Evolutionary conservation across 2,888 invertebrate species (phyloP).

Genomic region (Mayetiola destructor): DNA sequence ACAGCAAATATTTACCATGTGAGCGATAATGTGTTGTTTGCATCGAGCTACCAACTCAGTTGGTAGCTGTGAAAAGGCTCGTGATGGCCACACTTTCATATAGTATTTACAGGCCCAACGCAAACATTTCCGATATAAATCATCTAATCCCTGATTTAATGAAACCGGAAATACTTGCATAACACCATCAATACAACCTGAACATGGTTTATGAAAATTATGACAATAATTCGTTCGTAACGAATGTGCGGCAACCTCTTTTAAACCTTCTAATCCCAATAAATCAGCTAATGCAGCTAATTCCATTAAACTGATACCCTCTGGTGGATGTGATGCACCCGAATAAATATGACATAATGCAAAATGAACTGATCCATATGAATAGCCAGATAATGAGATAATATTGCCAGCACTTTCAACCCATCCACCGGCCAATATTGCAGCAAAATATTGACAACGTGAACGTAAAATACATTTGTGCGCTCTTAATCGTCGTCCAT

Average conservation of each 20-base stretch:
- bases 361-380: conserved; percentile 76
- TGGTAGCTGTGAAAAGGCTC: conserved; percentile 73
- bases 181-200: conserved; percentile 72
- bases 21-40: conserved; percentile 65
- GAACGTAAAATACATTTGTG: conserved; percentile 87
- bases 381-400: conserved; percentile 68
- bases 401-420: conserved; percentile 66
- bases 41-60: conserved; percentile 71
- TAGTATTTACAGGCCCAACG: conserved; percentile 81
- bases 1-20: conserved; percentile 46
- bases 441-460: conserved; percentile 84
- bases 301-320: conserved; percentile 72
- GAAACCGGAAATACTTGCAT: conserved; percentile 76
- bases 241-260: conserved; percentile 79
- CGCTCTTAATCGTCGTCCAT: conserved; percentile 67
- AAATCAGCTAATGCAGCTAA: conserved; percentile 79
- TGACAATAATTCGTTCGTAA: conserved; percentile 83
- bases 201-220: conserved; percentile 85
- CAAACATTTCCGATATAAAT: conserved; percentile 70
- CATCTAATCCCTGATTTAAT: conserved; percentile 72
- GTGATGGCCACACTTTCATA: conserved; percentile 78
- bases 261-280: conserved; percentile 77
- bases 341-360: conserved; percentile 89
- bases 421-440: conserved; percentile 75
- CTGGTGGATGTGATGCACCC: conserved; percentile 77